Evolutionary conservation across 2,113 vertebrate genomes (phyloP), one percentile per base, ranked within the genome.

Genomic region (Chitala chitala): DNA sequence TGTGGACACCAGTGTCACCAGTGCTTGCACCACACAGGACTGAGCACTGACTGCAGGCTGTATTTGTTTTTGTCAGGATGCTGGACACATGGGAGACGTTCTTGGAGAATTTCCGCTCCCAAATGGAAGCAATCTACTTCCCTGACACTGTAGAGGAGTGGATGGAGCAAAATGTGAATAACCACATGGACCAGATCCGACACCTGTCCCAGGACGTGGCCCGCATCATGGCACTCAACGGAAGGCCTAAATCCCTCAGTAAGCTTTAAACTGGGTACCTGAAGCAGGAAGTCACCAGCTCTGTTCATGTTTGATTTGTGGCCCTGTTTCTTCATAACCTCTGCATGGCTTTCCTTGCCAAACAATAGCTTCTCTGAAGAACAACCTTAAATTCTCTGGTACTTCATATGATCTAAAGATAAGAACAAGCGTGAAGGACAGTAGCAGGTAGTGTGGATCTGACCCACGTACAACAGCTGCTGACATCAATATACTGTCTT

Each of bases 71-170:
- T 59, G 10, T 29, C 82, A 93, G 92, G 76, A 50, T 86, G 56
- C 81, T 87, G 0, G 80, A 88, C 10, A 79, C 89, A 63, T 92
- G 91, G 92, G 89, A 91, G 63, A 44, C 24, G 29, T 83, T 86
- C 0, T 4, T 90, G 51, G 76, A 29, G 0, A 78, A 74, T 2
- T 87, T 93, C 55, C 89, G 70, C 1, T 15, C 48, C 3, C 84
- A 84, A 17, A 76, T 92, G 86, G 86, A 87, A 55, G 59, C 15
- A 8, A 69, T 92, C 69, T 92, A 82, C 78, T 91, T 86, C 83
- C 81, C 88, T 0, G 90, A 93, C 82, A 83, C 84, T 0, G 86
- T 92, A 78, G 90, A 92, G 76, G 91, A 93, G 56, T 92, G 92
- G 92, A 77, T 93, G 85, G 91, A 92, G 42, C 88, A 92, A 75